Base-by-base conservation (phyloP, 2,113 vertebrate genomes). In the Eclectus roratus region DNA sequence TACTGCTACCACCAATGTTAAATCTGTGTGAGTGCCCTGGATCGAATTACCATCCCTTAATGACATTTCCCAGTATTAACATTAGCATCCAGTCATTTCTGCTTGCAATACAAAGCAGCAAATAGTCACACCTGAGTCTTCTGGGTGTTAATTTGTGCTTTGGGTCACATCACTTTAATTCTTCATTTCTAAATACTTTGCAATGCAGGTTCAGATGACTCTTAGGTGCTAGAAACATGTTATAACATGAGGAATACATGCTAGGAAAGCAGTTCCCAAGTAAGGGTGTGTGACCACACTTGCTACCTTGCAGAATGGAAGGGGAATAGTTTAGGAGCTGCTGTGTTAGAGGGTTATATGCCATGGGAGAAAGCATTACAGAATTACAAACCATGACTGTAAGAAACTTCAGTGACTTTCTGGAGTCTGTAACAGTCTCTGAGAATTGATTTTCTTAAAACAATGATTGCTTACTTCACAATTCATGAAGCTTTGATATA, bases 241-340 rank as follows among this genome's bases (percentile, higher is more conserved):
- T 94, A 41, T 49, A 69, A 63, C 93, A 84, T 25, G 91, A 95
- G 77, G 69, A 87, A 63, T 97, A 82, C 89, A 39, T 91, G 95
- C 88, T 89, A 94, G 86, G 85, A 91, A 85, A 93, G 93, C 94
- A 95, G 89, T 95, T 97, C 80, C 56, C 56, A 78, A 52, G 91
- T 68, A 10, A 96, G 96, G 93, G 91, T 87, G 95, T 97, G 93
- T 97, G 96, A 93, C 73, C 89, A 76, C 77, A 27, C 65, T 94
- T 81, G 80, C 83, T 72, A 14, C 89, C 61, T 94, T 89, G 86
- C 73, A 79, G 81, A 79, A 77, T 87, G 35, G 82, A 93, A 92
- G 66, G 28, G 46, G 52, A 80, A 15, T 16, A 72, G 70, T 68
- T 58, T 44, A 88, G 88, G 77, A 92, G 37, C 80, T 94, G 77